Percentiles rank a stretch among this genome's conserved stretches.
Conservation (phyloP, 2,113 vertebrate genomes). For the Mirza zaza region DNA sequence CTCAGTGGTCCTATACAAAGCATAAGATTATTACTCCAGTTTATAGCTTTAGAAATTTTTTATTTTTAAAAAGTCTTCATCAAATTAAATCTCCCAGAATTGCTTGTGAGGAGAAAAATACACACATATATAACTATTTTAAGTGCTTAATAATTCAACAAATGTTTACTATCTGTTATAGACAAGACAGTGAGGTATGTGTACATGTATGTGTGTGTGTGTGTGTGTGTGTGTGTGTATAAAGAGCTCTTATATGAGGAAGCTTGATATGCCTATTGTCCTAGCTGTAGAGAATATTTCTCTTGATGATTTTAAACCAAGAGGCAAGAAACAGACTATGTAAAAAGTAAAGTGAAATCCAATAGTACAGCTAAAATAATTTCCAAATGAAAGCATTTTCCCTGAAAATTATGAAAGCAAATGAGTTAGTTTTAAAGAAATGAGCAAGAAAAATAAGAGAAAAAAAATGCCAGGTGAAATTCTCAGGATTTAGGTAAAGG, state of each 20-base stretch:
- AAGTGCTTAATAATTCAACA: not conserved
- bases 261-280: not conserved
- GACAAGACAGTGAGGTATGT: not conserved
- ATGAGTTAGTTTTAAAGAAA: conserved; percentile 4
- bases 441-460: conserved; percentile 20
- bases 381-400: conserved; percentile 27
- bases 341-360: conserved; percentile 58
- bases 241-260: not conserved
- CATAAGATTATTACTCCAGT: not conserved
- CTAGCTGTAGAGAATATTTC: conserved; percentile 42
- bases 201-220: not conserved
- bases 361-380: not conserved
- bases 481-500: not conserved
- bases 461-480: not conserved
- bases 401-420: conserved; percentile 47
- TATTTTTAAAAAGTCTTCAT: not conserved
- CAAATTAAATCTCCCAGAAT: not conserved
- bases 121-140: not conserved
- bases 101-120: not conserved
- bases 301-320: conserved; percentile 79
- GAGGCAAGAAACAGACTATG: conserved; percentile 59
- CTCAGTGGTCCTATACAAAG: not conserved
- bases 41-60: not conserved
- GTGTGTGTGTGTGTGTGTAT: not conserved
- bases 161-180: not conserved